phyloP scores from a whole-genome alignment of 2,113 vertebrate genomes.

The Leptobrachium leishanense region DNA sequence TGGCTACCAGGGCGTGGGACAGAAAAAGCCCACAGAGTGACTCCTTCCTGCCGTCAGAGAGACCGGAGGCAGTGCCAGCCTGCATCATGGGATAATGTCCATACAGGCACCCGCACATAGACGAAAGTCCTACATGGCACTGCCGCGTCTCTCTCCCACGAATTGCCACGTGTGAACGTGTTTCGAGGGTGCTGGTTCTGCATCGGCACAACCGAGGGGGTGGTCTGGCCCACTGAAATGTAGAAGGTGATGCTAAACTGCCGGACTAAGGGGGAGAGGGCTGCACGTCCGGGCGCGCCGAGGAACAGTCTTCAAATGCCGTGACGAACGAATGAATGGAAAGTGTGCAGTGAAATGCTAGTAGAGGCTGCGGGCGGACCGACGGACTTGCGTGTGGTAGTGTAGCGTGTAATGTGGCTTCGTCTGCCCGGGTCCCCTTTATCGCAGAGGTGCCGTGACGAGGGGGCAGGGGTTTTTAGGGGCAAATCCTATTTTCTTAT shows the following conservation, averaged over 20 bases:
- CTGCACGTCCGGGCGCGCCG: not conserved
- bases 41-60: not conserved
- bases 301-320: not conserved
- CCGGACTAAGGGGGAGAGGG: not conserved
- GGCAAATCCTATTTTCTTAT: constrained; percentile 70
- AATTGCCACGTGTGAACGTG: not conserved
- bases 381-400: not conserved
- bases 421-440: not conserved
- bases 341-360: constrained; percentile 1
- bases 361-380: not conserved
- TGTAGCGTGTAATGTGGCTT: not conserved
- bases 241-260: not conserved
- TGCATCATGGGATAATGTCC: not conserved
- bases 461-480: constrained; percentile 60
- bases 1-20: not conserved
- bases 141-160: not conserved
- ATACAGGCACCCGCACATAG: not conserved
- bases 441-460: constrained; percentile 10
- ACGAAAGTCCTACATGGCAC: not conserved
- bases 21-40: not conserved
- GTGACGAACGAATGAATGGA: not conserved
- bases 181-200: not conserved
- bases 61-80: constrained; percentile 4
- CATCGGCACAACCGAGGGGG: not conserved
- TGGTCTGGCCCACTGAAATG: not conserved